Evolutionary conservation across 2,797 vertebrate species (phyloP).

Genomic region (Pangasius djambal): DNA sequence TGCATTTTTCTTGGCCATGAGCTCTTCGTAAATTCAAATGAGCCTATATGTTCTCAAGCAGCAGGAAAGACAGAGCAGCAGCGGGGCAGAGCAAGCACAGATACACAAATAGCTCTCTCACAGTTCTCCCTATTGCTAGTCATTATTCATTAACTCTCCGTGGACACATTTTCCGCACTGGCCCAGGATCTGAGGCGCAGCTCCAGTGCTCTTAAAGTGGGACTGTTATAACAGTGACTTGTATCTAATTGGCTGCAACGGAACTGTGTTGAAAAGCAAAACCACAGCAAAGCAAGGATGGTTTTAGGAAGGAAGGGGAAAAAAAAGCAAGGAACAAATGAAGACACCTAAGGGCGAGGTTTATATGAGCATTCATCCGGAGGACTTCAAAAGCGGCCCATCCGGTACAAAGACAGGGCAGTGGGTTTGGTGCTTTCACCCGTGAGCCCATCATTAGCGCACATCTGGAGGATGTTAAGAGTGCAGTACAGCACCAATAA

Average conservation of each 20-base stretch:
- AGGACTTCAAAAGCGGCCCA: constrained; percentile 70
- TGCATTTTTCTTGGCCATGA: constrained; percentile 46
- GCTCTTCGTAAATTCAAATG: constrained; percentile 47
- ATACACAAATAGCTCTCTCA: constrained; percentile 40
- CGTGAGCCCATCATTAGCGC: constrained; percentile 68
- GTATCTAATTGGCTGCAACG: constrained; percentile 61
- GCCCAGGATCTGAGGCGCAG: constrained; percentile 60
- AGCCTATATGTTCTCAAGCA: constrained; percentile 45
- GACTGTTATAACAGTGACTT: constrained; percentile 63
- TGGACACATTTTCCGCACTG: constrained; percentile 61
- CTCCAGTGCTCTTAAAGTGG: constrained; percentile 59
- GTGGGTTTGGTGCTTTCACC: constrained; percentile 69
- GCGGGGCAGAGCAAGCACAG: constrained; percentile 33
- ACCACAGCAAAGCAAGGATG: constrained; percentile 53
- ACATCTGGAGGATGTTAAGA: constrained; percentile 78
- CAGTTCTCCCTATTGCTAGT: constrained; percentile 62
- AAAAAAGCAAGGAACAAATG: constrained; percentile 53
- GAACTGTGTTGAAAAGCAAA: constrained; percentile 63
- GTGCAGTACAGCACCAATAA: constrained; percentile 65
- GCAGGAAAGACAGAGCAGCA: constrained; percentile 41
- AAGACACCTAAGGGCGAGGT: constrained; percentile 63
- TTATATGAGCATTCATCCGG: constrained; percentile 56
- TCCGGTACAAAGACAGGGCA: constrained; percentile 61
- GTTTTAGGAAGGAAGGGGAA: constrained; percentile 45
- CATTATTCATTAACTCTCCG: constrained; percentile 63